Conservation (phyloP, 2,797 vertebrate species). For the Tolypeutes matacus region DNA sequence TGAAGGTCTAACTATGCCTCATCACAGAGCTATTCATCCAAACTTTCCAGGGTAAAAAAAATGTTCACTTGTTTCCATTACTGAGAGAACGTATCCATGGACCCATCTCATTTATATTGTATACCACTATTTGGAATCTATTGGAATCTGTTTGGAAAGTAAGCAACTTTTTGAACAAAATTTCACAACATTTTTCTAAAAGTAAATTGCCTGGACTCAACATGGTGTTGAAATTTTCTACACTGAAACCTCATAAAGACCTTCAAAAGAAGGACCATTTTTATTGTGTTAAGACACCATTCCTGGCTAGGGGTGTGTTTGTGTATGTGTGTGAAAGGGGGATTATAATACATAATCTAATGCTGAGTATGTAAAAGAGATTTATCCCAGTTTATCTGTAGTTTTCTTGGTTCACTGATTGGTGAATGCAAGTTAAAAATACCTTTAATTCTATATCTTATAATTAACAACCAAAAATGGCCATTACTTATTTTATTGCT, state of each 20-base stretch:
- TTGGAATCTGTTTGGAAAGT: background rate
- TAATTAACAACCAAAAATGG: background rate
- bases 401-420: conserved; percentile 14
- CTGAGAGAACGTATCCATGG: background rate
- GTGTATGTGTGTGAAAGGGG: background rate
- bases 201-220: background rate
- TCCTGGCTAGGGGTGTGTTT: background rate
- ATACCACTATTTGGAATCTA: background rate
- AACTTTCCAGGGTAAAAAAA: background rate
- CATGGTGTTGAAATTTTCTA: background rate
- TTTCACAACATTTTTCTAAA: background rate
- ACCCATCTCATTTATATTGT: background rate
- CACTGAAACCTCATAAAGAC: background rate
- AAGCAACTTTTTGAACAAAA: background rate
- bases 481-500: background rate
- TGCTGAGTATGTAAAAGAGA: background rate
- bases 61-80: background rate
- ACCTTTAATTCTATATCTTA: background rate
- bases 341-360: background rate
- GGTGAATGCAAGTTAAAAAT: background rate
- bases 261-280: background rate
- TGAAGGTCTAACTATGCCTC: background rate
- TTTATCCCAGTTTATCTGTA: background rate
- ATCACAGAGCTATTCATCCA: background rate
- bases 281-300: background rate